Evolutionary conservation across 2,797 vertebrate genomes (phyloP).

Genomic region (Helicolenus hilgendorfi): DNA sequence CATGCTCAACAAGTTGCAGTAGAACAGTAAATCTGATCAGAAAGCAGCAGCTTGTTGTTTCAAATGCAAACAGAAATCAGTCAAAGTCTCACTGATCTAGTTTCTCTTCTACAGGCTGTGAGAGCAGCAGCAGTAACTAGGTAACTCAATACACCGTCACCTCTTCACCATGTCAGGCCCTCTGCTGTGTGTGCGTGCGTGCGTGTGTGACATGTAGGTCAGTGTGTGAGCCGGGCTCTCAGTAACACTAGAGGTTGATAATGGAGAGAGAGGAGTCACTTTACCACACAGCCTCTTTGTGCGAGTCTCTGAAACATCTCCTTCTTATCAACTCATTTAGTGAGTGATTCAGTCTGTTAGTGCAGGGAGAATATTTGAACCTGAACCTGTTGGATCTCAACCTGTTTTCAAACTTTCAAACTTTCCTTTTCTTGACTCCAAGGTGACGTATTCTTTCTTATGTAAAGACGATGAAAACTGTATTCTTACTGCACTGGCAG

Average conservation of each 20-base stretch:
- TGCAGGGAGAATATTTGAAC: background rate
- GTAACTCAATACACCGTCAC: background rate
- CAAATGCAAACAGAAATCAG: background rate
- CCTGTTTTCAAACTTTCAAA: background rate
- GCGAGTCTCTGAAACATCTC: background rate
- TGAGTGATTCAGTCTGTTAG: background rate
- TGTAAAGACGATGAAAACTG: background rate
- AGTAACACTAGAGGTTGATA: conserved; percentile 56
- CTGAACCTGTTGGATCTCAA: background rate
- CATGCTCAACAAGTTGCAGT: background rate
- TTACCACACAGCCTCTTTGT: conserved; percentile 60
- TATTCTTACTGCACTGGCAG: too few relatives aligned
- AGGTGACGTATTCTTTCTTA: background rate
- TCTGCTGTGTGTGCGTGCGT: conserved; percentile 13
- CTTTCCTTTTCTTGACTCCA: background rate
- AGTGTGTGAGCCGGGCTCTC: conserved; percentile 14
- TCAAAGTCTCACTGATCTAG: background rate
- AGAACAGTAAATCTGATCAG: background rate
- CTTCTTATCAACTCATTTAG: background rate
- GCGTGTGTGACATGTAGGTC: conserved; percentile 32
- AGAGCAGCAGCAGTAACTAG: conserved; percentile 12
- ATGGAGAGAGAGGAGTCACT: conserved; percentile 34
- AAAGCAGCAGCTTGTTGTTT: background rate
- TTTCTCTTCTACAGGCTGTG: background rate
- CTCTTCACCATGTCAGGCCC: background rate